Evolutionary conservation across 1,140 invertebrate genomes (phyloP), one percentile per base, ranked within the genome.

Genomic region (Saccostrea cuccullata): DNA sequence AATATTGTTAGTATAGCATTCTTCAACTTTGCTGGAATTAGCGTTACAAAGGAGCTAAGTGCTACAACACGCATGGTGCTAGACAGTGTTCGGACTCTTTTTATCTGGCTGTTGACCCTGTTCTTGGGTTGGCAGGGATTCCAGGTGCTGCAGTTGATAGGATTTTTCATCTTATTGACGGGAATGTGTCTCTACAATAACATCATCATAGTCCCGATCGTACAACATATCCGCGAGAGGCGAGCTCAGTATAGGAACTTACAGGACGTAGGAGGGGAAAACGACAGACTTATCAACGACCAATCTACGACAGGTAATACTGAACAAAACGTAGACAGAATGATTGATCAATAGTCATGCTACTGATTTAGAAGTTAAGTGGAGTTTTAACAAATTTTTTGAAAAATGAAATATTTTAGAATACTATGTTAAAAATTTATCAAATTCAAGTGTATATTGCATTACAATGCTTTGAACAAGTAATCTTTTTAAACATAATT

Each of bases 11-110:
- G 98, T 86, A 99, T 99, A 91, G 98, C 98, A 2, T 98, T 99
- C 94, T 99, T 99, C 95, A 99, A 99, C 94, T 99, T 98, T 95
- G 97, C 98, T 93, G 98, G 98, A 30, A 97, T 99, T 36, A 98
- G 97, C 93, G 97, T 99, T n/a, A 98, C 98, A 0, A 99, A 99
- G 95, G 97, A 98, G 95, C 96, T 94, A 17, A 93, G 91, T 73
- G 98, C 98, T 17, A 98, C 98, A 0, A 98, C 98, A 2, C 96
- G 98, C 91, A 98, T 99, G 97, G 97, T 99, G 9, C 95, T 99
- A 56, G 98, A 99, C 93, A 98, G 97, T 89, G 95, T 99, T 11
- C 96, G 98, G 89, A 98, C 98, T 0, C 95, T 99, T 15, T 96
- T 99, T 5, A 98, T 99, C 92, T 99, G 98, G 98, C 94, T 96